Percentiles rank a stretch among this genome's conserved stretches.
Evolutionary conservation across 2,113 vertebrate genomes (phyloP).

Genomic region (Hydropotes inermis): DNA sequence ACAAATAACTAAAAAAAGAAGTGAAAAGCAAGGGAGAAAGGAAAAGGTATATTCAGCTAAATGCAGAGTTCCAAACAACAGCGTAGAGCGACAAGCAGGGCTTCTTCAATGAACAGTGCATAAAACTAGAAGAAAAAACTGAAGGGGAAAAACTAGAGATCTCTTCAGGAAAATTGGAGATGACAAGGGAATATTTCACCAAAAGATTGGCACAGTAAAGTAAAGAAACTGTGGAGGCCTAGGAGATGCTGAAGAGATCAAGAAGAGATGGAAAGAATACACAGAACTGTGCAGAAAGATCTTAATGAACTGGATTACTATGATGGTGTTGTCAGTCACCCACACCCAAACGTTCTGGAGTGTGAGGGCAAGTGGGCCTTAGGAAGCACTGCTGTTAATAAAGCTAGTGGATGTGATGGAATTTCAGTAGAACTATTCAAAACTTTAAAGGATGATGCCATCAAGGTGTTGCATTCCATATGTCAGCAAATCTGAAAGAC

Average conservation of each 20-base stretch:
- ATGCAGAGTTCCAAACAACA: neutral
- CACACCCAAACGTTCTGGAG: neutral
- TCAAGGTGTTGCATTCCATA: neutral
- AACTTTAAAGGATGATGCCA: neutral
- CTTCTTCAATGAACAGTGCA: neutral
- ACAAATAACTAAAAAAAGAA: neutral
- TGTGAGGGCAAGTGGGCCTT: neutral
- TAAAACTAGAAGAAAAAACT: neutral
- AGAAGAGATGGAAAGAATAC: neutral
- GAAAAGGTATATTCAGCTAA: neutral
- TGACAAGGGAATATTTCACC: neutral
- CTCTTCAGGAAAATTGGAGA: neutral
- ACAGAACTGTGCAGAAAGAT: neutral
- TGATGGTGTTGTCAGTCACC: neutral
- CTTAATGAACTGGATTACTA: neutral
- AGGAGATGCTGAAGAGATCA: neutral
- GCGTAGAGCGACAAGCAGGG: neutral
- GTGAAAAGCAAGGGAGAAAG: neutral
- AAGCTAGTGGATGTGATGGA: neutral
- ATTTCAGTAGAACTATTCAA: neutral
- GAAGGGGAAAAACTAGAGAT: neutral
- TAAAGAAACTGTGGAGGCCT: neutral
- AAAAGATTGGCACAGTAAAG: neutral
- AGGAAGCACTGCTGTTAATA: neutral
- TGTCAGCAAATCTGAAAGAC: neutral